Evolutionary conservation across 2,888 invertebrate genomes (phyloP), one percentile per base, ranked within the genome.

Genomic region (Torymus tubicola): DNA sequence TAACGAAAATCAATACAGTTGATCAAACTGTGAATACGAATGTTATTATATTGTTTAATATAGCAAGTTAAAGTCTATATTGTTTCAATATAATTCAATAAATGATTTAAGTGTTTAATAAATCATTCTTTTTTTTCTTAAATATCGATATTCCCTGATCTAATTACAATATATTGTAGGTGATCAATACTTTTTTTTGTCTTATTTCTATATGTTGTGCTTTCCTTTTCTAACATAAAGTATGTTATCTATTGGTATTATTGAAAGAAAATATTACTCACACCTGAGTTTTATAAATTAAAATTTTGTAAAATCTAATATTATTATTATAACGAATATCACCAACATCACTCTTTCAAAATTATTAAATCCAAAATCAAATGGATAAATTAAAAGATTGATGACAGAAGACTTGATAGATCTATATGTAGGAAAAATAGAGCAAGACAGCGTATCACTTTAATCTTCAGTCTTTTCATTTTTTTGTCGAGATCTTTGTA

Each of bases 381-480:
- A 78, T 31, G 52, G 58, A 71, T 18, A 78, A 70, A 65, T 70
- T 71, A 58, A 64, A 71, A 57, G 57, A 58, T 60, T 53, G 58
- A 58, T 8, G 31, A 8, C 42, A 63, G 60, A 68, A 73, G 16
- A 73, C 52, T 68, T 52, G 24, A 21, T 53, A 55, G 55, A 12
- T 52, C 11, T 21, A 60, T 67, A 13, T 21, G 50, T 13, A 70
- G 42, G 67, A 55, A 72, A 65, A 78, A 72, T 57, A 70, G 24
- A 67, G 72, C 16, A 53, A 53, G 24, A 42, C 0, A 77, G 52
- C 18, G 71, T 68, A 57, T 61, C 53, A 61, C 65, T 60, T 57
- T 60, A 18, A 78, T 72, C 21, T 13, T 72, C 68, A 79, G 73
- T 79, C 68, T 73, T 78, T 68, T 73, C 21, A 24, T 69, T 63